Conservation (phyloP, 2,113 vertebrate genomes). For the Elephantulus edwardii region DNA sequence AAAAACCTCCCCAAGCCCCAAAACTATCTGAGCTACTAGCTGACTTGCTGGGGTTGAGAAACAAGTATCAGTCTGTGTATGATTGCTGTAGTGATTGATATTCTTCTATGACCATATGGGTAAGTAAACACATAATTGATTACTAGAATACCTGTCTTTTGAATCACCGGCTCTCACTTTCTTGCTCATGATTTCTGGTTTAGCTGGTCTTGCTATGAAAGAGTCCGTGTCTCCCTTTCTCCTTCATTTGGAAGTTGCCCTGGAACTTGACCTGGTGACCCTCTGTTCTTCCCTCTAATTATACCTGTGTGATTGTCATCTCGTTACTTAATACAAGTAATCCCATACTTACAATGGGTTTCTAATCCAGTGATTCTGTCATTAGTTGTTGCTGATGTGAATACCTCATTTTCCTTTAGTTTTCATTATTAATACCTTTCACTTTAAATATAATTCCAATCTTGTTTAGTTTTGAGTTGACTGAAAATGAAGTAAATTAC, state of each 20-base stretch:
- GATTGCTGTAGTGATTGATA: not conserved
- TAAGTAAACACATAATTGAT: constrained; percentile 49
- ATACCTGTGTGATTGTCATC: constrained; percentile 34
- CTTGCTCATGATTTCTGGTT: not conserved
- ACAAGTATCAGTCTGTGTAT: not conserved
- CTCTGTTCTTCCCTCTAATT: constrained; percentile 45
- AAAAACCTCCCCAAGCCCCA: not conserved
- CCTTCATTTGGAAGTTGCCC: constrained; percentile 3
- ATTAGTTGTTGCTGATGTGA: not conserved
- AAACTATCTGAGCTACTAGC: not conserved
- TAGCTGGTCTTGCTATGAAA: constrained; percentile 45
- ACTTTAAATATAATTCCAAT: not conserved
- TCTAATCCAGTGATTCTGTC: not conserved
- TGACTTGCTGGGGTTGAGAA: constrained; percentile 19
- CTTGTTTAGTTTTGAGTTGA: not conserved
- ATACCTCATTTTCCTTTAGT: not conserved
- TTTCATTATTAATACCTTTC: not conserved
- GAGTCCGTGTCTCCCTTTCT: not conserved
- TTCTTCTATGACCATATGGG: not conserved
- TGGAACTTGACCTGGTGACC: constrained; percentile 49
- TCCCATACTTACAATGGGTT: not conserved
- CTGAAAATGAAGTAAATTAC: not conserved
- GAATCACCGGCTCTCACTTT: constrained; percentile 47
- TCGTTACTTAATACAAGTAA: constrained; percentile 33
- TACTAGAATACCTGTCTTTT: constrained; percentile 39